Evolutionary conservation across 2,888 invertebrate species (phyloP).

Genomic region (Tinea pellionella): DNA sequence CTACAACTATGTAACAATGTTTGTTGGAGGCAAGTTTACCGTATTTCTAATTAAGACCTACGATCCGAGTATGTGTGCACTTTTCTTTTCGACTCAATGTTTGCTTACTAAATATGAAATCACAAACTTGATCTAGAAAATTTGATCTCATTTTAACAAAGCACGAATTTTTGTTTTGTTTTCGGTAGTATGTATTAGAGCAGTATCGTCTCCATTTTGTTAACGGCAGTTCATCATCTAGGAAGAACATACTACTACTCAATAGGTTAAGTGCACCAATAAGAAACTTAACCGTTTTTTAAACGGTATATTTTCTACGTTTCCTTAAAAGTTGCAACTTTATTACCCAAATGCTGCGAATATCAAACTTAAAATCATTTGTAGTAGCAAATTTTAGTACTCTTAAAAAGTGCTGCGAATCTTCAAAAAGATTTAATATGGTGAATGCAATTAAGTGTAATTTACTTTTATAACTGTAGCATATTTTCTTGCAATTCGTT

Average conservation of each 20-base stretch:
- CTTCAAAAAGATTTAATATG: not conserved
- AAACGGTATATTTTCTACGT: constrained; percentile 6
- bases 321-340: not conserved
- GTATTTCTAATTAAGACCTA: constrained; percentile 6
- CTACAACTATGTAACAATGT: not conserved
- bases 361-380: no score
- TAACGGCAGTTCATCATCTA: not conserved
- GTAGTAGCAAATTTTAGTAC: no score
- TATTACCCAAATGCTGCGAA: no score
- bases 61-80: not conserved
- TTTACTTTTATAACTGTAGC: not conserved
- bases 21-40: not conserved
- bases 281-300: constrained; percentile 7
- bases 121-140: not conserved
- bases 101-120: not conserved
- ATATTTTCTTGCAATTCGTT: constrained; percentile 4
- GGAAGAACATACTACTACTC: not conserved
- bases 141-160: not conserved
- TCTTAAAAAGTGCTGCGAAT: not conserved
- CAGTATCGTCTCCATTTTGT: not conserved
- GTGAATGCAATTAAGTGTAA: not conserved
- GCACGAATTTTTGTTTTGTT: not conserved
- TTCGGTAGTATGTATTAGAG: not conserved
- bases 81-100: constrained; percentile 5
- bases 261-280: constrained; percentile 4